Conservation (phyloP, 2,113 vertebrate genomes). For the Rhegmatorhina hoffmannsi region DNA sequence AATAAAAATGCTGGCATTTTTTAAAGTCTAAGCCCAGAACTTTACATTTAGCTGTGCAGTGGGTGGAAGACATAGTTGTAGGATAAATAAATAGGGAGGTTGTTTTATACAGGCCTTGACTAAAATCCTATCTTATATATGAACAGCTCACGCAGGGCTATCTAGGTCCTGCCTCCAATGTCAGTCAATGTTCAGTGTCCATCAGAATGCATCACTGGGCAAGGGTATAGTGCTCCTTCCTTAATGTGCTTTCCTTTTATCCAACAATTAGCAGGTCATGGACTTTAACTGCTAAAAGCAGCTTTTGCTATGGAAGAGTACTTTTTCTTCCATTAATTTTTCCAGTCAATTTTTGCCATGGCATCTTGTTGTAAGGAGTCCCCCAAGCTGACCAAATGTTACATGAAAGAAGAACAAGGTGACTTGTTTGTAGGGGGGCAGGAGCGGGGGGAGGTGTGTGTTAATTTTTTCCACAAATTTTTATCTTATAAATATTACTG, state of each 20-base stretch:
- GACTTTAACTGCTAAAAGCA: neutral
- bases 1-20: neutral
- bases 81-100: neutral
- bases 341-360: neutral
- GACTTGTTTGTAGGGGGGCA: neutral
- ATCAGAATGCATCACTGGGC: neutral
- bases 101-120: neutral
- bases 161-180: neutral
- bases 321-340: neutral
- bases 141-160: neutral
- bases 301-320: neutral
- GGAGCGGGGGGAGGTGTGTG: too few species aligned
- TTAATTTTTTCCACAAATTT: rapidly evolving
- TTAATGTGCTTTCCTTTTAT: neutral
- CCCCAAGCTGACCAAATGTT: neutral
- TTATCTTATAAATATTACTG: neutral
- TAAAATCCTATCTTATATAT: neutral
- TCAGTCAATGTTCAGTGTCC: neutral
- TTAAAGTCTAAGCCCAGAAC: neutral
- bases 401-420: neutral
- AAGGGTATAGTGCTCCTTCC: neutral
- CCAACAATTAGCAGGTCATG: neutral
- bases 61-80: neutral
- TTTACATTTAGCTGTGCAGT: neutral
- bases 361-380: neutral